Evolutionary conservation across 2,797 vertebrate genomes (phyloP), one percentile per base, ranked within the genome.

Genomic region (Telmatherina bonti): DNA sequence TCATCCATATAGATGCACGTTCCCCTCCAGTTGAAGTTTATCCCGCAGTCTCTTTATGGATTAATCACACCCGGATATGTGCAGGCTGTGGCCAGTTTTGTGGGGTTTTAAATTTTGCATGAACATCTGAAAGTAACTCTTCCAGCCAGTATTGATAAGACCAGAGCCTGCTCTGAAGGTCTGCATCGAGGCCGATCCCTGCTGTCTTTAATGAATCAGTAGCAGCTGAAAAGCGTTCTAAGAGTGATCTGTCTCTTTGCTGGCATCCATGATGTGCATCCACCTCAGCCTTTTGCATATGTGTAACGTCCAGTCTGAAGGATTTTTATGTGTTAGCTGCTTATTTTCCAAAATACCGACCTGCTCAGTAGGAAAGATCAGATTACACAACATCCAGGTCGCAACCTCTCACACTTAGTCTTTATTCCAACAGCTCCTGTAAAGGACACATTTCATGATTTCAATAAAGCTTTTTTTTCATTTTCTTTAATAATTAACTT

Each of bases 351-450:
- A 41, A 62, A 27, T 22, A 22, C 22, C 13, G 47, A 47, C 52
- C n/a, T 63, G 51, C 12, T 63, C 53, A 58, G 43, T 62, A 52
- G 43, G 52, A 68, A 35, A 27, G 22, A 58, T 35, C 60, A 35
- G 18, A 29, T 41, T 52, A 35, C 20, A 33, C 33, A 33, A 35
- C 36, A 20, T 62, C 38, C 24, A 60, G 13, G 9, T 45, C 20
- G 0, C 4, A 22, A n/a, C 27, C 24, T 33, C 53, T 57, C 47
- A 41, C 49, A 35, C 27, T 52, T 33, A 43, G n/a, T 36, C 7
- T n/a, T 51, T 16, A 8, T 55, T 27, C 30, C 53, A 45, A 7
- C 16, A 0, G 30, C 18, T 57, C 27, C 10, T 52, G 38, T 33
- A 16, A 20, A 24, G 57, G 41, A 62, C 18, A 47, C 10, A 16